Evolutionary conservation across 2,888 invertebrate genomes (phyloP).

Genomic region (Cinara cedri): DNA sequence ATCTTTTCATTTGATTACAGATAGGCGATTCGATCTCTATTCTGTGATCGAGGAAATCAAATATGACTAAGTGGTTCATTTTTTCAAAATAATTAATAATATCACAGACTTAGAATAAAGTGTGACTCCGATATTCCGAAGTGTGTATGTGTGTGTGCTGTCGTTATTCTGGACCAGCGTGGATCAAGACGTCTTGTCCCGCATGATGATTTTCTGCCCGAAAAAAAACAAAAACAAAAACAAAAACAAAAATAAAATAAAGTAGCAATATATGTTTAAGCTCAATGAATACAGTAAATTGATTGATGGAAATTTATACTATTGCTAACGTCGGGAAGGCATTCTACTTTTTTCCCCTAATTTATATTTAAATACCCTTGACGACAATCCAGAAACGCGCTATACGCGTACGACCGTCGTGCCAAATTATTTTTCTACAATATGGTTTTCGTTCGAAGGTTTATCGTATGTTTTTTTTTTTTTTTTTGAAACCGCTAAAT

Average conservation of each 20-base stretch:
- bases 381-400: slow-evolving; percentile 30
- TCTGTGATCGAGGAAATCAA: slow-evolving; percentile 55
- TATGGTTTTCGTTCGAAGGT: not conserved
- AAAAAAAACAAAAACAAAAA: slow-evolving; percentile 44
- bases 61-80: slow-evolving; percentile 51
- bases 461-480: no score
- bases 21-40: slow-evolving; percentile 56
- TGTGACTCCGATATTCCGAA: slow-evolving; percentile 53
- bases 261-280: slow-evolving; percentile 11
- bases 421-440: slow-evolving; percentile 36
- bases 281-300: not conserved
- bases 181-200: slow-evolving; percentile 55
- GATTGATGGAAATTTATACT: not conserved
- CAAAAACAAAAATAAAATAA: slow-evolving; percentile 48
- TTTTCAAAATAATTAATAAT: slow-evolving; percentile 45
- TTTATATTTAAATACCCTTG: slow-evolving; percentile 48
- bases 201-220: slow-evolving; percentile 47
- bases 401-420: not conserved
- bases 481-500: no score
- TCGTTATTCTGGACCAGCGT: slow-evolving; percentile 51
- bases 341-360: not conserved
- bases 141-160: slow-evolving; percentile 55
- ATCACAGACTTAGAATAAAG: slow-evolving; percentile 53
- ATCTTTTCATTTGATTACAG: slow-evolving; percentile 57
- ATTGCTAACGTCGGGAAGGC: not conserved